Base-by-base conservation (phyloP, 1,140 invertebrate genomes). In the Mycetomoellerius zeteki region DNA sequence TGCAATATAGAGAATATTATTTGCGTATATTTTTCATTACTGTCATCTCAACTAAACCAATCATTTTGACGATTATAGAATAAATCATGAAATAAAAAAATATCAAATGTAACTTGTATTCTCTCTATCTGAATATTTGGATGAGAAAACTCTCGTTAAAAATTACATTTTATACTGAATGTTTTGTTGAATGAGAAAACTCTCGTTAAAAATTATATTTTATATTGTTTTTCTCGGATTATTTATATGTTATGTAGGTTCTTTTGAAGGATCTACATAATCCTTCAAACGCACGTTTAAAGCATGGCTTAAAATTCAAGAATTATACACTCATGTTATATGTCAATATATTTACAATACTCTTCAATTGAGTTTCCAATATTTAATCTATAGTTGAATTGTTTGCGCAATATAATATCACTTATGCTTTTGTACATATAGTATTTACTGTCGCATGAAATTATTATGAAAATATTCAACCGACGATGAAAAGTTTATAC, bases 161-260 rank as follows among this genome's bases (percentile, higher is more conserved):
- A 89, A 33, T 52, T 87, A 75, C 73, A 56, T 85, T 85, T 90
- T 87, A 56, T 87, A 52, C 73, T 67, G 27, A 19, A 67, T 69
- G 16, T 33, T 33, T 33, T 33, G 56, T 14, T 52, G 56, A 47
- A 71, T 5, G 30, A 60, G 56, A 56, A 54, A 62, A 37, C 33
- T 10, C 75, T 85, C 80, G 87, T 90, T 90, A 89, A 88, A 90
- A 89, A 43, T 52, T 87, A 75, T 73, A 62, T 85, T 85, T 90
- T 87, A 56, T 87, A 52, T 69, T 80, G 88, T 89, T 80, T 56
- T 90, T 62, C n/a, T 69, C 60, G 27, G 67, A 67, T 43, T 67
- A 43, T 43, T 43, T 43, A 21, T 43, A 10, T 19, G 4, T 37
- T 67, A 21, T 37, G 1, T 43, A n/a, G 7, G 3, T 12, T 65